These are phyloP conservation scores for Grammomys surdaster DNA, from an alignment of 2,113 vertebrate genomes.

Conservation along the genomic window DNA sequence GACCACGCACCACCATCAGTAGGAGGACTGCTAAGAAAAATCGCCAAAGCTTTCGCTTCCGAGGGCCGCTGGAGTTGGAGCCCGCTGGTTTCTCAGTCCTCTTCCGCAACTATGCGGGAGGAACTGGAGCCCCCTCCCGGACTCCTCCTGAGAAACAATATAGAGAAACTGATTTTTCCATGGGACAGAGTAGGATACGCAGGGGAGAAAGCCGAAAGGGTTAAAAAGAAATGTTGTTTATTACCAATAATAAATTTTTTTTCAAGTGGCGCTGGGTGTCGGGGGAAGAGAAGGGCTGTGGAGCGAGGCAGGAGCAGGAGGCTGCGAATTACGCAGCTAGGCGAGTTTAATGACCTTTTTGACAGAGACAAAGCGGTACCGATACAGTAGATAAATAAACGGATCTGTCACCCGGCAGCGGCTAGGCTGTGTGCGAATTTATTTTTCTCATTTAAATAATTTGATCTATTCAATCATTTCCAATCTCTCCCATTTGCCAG, in stretches of 20 bases:
- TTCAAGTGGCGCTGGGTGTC: constrained; percentile 75
- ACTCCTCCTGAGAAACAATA: constrained; percentile 37
- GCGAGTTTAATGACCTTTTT: constrained; percentile 84
- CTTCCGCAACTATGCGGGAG: not conserved
- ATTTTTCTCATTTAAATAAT: constrained; percentile 85
- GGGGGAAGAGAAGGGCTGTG: constrained; percentile 72
- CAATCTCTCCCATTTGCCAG: constrained; percentile 81
- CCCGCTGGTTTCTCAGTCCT: not conserved
- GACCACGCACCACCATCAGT: not conserved
- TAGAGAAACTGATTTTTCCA: constrained; percentile 33
- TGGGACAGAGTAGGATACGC: not conserved
- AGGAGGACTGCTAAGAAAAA: not conserved
- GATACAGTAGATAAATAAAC: constrained; percentile 83
- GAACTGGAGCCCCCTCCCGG: not conserved
- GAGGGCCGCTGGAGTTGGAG: not conserved
- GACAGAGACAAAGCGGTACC: constrained; percentile 81
- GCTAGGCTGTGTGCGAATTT: constrained; percentile 81
- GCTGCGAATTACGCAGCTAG: constrained; percentile 78
- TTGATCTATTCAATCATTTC: constrained; percentile 78
- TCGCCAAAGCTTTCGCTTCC: not conserved
- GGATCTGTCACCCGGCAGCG: constrained; percentile 78
- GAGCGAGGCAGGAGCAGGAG: constrained; percentile 78
- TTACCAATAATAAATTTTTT: constrained; percentile 80
- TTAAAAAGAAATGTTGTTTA: constrained; percentile 78
- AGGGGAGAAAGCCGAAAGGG: constrained; percentile 60